Percentiles rank a stretch among this genome's conserved stretches.
These are phyloP conservation scores for Poeciliopsis prolifica DNA, from an alignment of 2,113 vertebrate species.

Conservation along the genomic window DNA sequence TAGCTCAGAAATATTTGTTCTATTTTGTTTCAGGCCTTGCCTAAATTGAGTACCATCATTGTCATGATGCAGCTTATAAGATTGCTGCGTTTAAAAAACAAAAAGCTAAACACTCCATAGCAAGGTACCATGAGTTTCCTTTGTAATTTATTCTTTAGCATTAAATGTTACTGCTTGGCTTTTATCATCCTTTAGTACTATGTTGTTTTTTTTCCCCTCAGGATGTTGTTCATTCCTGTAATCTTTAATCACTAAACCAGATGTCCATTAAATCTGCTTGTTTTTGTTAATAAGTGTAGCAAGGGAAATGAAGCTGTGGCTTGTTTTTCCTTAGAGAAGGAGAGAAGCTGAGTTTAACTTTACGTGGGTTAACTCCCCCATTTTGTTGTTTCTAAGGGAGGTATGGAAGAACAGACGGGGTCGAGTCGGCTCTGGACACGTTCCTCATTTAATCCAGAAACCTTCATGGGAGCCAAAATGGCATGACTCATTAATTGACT, in stretches of 20 bases:
- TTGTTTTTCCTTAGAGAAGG: slow-evolving; percentile 50
- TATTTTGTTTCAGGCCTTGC: no score
- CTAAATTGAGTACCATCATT: not conserved
- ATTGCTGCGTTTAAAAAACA: slow-evolving; percentile 50
- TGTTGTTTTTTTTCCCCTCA: slow-evolving; percentile 30
- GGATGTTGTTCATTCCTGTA: slow-evolving; percentile 60
- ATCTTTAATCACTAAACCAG: slow-evolving; percentile 66
- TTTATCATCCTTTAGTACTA: slow-evolving; percentile 64
- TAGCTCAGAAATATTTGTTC: no score
- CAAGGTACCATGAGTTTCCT: slow-evolving; percentile 37
- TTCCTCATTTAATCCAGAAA: slow-evolving; percentile 36
- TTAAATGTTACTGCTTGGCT: slow-evolving; percentile 64
- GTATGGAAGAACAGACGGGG: slow-evolving; percentile 11
- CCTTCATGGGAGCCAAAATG: slow-evolving; percentile 26
- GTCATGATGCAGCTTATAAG: slow-evolving; percentile 30
- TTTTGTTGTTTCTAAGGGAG: slow-evolving; percentile 9
- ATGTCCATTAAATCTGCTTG: slow-evolving; percentile 69
- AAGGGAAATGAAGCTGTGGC: slow-evolving; percentile 60
- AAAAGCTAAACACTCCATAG: slow-evolving; percentile 40
- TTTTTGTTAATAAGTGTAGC: slow-evolving; percentile 61
- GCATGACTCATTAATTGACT: slow-evolving; percentile 53
- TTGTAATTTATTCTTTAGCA: slow-evolving; percentile 52
- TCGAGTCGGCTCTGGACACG: slow-evolving; percentile 29
- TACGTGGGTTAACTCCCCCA: not conserved
- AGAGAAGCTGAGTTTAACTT: slow-evolving; percentile 23